Evolutionary conservation across 37 sponge, comb jelly and placozoan species (phyloP).

Genomic region (Eunapius fragilis): DNA sequence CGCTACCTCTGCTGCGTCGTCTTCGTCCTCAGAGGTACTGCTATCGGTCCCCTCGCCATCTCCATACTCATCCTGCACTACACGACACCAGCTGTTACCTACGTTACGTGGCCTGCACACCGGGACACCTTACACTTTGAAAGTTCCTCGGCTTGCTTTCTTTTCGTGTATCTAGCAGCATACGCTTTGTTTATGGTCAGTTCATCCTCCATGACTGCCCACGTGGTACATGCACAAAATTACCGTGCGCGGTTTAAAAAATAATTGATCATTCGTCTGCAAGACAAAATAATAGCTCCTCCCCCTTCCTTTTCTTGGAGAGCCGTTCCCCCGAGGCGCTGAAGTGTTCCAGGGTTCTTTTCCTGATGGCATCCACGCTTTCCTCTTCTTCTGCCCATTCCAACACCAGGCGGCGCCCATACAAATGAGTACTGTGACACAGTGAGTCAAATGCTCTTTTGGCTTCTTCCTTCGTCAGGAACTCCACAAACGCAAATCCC

Average conservation of each 20-base stretch:
- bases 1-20: constrained; percentile 41
- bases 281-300: constrained; percentile 2
- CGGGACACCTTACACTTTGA: constrained; percentile 65
- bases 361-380: constrained; percentile 78
- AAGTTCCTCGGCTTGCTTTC: constrained; percentile 80
- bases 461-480: constrained; percentile 84
- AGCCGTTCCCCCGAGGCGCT: constrained; percentile 10
- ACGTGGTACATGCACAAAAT: not conserved
- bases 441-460: constrained; percentile 83
- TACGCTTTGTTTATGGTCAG: constrained; percentile 87
- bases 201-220: constrained; percentile 10
- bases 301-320: constrained; percentile 29
- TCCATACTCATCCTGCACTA: constrained; percentile 76
- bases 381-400: constrained; percentile 97
- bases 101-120: no score
- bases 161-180: constrained; percentile 69
- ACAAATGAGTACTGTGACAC: constrained; percentile 90
- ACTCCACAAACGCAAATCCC: constrained; percentile 98
- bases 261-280: not conserved
- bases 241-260: not conserved
- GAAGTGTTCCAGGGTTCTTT: constrained; percentile 88
- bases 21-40: constrained; percentile 76
- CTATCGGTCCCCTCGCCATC: constrained; percentile 32
- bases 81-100: not conserved
- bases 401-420: constrained; percentile 92